These are phyloP conservation scores for Pristionchus fissidentatus DNA, from an alignment of 2,888 invertebrate genomes.

Conservation along the genomic window DNA sequence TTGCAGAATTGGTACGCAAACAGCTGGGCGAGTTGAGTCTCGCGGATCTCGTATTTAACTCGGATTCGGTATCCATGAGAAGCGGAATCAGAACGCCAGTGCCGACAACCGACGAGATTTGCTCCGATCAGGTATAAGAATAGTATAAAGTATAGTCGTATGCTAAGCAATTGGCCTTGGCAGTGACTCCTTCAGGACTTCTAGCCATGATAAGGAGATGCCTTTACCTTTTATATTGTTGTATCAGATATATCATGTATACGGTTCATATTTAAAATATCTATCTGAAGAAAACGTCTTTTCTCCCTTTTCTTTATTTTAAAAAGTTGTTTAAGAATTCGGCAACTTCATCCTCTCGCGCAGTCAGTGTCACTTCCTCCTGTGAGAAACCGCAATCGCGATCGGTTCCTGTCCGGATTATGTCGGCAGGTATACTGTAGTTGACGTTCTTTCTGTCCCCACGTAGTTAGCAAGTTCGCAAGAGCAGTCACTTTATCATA, in stretches of 20 bases:
- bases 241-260: no score
- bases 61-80: not conserved
- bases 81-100: conserved; percentile 6
- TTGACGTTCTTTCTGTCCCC: no score
- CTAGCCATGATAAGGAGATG: no score
- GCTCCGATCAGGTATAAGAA: not conserved
- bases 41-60: not conserved
- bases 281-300: no score
- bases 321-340: not conserved
- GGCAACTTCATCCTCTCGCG: not conserved
- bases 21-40: conserved; percentile 15
- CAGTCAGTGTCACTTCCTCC: not conserved
- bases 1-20: conserved; percentile 2
- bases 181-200: no score
- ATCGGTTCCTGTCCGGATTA: not conserved
- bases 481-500: not conserved
- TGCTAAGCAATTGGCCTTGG: no score
- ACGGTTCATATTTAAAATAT: no score
- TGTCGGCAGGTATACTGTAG: not conserved
- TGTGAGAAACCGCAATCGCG: not conserved
- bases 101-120: not conserved
- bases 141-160: not conserved
- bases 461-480: no score
- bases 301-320: no score
- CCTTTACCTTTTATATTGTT: no score